These are phyloP conservation scores for Brachionus plicatilis DNA, from an alignment of 1,140 invertebrate species.

Conservation along the genomic window DNA sequence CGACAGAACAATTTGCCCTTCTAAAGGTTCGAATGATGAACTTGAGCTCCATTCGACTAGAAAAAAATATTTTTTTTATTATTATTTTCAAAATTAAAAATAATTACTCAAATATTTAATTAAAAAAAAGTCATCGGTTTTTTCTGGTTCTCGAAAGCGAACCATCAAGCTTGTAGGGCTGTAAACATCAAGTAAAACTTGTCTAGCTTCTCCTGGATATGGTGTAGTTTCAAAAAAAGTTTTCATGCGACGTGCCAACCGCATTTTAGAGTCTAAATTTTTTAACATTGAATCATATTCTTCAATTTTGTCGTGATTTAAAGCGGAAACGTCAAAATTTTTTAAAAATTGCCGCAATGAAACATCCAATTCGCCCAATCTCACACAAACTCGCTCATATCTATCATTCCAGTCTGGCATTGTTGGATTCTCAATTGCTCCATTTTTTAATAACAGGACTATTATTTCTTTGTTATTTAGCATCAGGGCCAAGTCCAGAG, in stretches of 20 bases:
- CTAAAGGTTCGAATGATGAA: constrained; percentile 71
- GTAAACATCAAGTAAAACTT: constrained; percentile 74
- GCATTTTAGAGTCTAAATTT: constrained; percentile 76
- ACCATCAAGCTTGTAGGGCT: constrained; percentile 70
- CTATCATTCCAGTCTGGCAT: constrained; percentile 52
- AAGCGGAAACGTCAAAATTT: not conserved
- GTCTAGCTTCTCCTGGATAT: constrained; percentile 70
- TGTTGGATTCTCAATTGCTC: constrained; percentile 77
- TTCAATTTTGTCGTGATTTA: constrained; percentile 29
- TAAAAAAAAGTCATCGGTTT: constrained; percentile 66
- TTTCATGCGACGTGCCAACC: constrained; percentile 70
- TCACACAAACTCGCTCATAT: constrained; percentile 47
- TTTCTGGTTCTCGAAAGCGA: constrained; percentile 66
- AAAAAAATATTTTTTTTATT: constrained; percentile 41
- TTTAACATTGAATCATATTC: constrained; percentile 73
- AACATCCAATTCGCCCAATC: not conserved
- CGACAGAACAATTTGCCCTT: constrained; percentile 61
- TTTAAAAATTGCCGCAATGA: not conserved
- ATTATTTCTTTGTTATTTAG: constrained; percentile 77
- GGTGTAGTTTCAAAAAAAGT: constrained; percentile 65
- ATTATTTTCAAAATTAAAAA: not conserved
- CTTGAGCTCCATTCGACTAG: constrained; percentile 68
- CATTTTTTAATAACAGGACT: constrained; percentile 77
- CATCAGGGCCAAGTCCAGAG: constrained; percentile 81
- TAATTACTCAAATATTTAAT: constrained; percentile 79